A percentile compares a stretch with the other conserved stretches of the same genome.
Conservation (phyloP, 2,888 invertebrate species). For the Athetis lepigone region DNA sequence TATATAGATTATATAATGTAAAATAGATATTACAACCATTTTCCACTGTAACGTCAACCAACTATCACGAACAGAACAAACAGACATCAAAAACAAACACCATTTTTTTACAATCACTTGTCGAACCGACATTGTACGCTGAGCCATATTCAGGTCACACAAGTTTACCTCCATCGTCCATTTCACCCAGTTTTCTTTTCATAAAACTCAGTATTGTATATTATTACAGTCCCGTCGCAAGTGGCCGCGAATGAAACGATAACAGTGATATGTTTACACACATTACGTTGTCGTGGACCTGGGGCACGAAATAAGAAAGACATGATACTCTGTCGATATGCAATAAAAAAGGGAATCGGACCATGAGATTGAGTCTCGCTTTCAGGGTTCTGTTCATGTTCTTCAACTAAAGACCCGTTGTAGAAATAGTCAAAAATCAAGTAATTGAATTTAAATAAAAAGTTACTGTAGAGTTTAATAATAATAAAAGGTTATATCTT, state of each 20-base stretch:
- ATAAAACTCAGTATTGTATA: constrained; percentile 58
- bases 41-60: neutral
- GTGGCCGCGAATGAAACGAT: constrained; percentile 60
- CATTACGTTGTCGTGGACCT: constrained; percentile 39
- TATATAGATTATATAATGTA: too few relatives aligned
- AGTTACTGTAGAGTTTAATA: too few relatives aligned
- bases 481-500: too few relatives aligned
- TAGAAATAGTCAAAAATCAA: too few relatives aligned
- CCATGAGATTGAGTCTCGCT: too few relatives aligned
- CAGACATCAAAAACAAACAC: constrained; percentile 1
- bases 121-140: neutral
- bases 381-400: too few relatives aligned
- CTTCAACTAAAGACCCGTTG: too few relatives aligned
- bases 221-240: constrained; percentile 45
- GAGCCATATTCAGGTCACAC: constrained; percentile 16
- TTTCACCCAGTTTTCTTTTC: constrained; percentile 55
- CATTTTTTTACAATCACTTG: neutral
- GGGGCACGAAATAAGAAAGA: constrained; percentile 14
- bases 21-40: too few relatives aligned
- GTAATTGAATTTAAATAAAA: too few relatives aligned
- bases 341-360: too few relatives aligned
- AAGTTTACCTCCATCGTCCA: constrained; percentile 18
- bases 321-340: neutral
- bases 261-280: constrained; percentile 60
- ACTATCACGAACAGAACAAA: neutral